Conservation (phyloP, 2,888 invertebrate genomes). For the Keiferia lycopersicella region DNA sequence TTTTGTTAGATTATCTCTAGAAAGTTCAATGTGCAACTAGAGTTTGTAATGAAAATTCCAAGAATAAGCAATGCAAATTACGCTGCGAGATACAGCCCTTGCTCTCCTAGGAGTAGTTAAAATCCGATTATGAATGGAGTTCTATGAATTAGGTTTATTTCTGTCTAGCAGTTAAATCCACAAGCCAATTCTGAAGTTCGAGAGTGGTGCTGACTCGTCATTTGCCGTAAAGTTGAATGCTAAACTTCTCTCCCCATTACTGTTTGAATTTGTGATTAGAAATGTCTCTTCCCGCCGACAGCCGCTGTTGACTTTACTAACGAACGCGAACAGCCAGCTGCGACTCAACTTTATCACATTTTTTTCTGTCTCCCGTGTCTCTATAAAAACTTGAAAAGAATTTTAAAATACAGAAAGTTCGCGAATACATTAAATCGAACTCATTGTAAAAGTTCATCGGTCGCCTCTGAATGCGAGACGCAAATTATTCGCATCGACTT, state of each 20-base stretch:
- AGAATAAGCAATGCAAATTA: too few relatives aligned
- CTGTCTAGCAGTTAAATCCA: neutral
- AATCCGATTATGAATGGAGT: neutral
- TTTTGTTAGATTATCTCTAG: too few relatives aligned
- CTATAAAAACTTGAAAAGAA: neutral
- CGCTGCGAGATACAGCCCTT: neutral
- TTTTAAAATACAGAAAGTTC: neutral
- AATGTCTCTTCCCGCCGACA: slow-evolving; percentile 8
- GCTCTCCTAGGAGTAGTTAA: neutral
- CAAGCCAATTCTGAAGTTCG: neutral
- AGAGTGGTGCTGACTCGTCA: neutral
- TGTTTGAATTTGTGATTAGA: slow-evolving; percentile 22
- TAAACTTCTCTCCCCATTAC: slow-evolving; percentile 1
- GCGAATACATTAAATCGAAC: neutral
- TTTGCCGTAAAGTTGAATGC: neutral
- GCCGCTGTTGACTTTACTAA: slow-evolving; percentile 24
- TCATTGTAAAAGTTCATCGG: neutral
- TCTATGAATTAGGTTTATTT: neutral
- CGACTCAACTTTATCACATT: neutral
- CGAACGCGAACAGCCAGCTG: slow-evolving; percentile 12
- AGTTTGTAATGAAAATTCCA: too few relatives aligned
- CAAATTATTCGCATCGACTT: neutral
- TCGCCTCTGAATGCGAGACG: slow-evolving; percentile 1
- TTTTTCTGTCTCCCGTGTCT: slow-evolving; percentile 4
- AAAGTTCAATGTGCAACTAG: too few relatives aligned